phyloP scores from a whole-genome alignment of 2,113 vertebrate species.

The Phoenicopterus ruber region DNA sequence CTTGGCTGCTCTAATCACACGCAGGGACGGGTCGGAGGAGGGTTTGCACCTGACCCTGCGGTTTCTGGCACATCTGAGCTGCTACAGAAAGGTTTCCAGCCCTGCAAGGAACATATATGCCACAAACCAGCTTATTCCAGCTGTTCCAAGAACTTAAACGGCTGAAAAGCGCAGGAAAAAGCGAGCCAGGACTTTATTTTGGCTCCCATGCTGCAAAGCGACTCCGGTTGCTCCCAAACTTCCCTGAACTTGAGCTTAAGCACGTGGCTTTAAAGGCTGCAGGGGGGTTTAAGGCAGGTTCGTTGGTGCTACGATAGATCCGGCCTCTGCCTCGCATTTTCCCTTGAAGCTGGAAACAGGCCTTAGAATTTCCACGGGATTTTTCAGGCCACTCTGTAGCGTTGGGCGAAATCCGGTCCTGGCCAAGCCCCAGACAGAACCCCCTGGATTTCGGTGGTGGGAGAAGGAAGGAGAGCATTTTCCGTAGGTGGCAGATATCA shows the following conservation, averaged over 20 bases:
- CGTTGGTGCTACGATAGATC: rapidly evolving
- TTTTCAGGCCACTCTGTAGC: not conserved
- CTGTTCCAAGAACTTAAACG: not conserved
- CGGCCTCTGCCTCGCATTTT: not conserved
- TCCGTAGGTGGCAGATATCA: not conserved
- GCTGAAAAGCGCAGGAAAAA: not conserved
- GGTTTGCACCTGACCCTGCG: not conserved
- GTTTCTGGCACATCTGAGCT: not conserved
- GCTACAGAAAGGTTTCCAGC: not conserved
- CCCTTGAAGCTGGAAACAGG: not conserved
- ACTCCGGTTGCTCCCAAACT: too few species aligned
- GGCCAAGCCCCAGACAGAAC: not conserved
- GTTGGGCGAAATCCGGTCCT: rapidly evolving
- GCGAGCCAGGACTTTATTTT: not conserved
- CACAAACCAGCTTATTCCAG: not conserved
- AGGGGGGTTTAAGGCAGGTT: not conserved
- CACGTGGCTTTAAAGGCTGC: rapidly evolving
- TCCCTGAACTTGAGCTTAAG: not conserved
- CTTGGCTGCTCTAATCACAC: not conserved
- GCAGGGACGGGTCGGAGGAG: not conserved
- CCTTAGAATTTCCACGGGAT: not conserved
- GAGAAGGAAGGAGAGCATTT: not conserved
- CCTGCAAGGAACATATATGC: not conserved
- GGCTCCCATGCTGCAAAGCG: not conserved
- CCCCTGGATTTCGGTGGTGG: not conserved